A percentile compares a stretch with the other conserved stretches of the same genome.
Conservation (phyloP, 2,888 invertebrate species). For the Dorcus parallelipipedus region DNA sequence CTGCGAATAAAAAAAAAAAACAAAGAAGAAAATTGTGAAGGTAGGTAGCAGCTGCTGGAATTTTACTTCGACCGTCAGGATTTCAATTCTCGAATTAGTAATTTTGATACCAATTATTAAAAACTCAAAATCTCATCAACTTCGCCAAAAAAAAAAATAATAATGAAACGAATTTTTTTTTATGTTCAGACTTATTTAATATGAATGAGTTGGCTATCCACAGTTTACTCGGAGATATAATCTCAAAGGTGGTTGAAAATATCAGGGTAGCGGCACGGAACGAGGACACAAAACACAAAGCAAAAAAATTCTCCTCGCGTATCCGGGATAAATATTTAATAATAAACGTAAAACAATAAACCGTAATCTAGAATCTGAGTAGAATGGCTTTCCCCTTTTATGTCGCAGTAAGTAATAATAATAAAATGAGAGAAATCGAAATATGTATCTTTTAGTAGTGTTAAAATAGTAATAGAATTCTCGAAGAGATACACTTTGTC, state of each 20-base stretch:
- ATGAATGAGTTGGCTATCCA: not conserved
- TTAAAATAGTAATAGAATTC: no score
- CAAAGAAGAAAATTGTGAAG: constrained; percentile 2
- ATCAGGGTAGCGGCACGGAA: not conserved
- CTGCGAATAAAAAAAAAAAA: constrained; percentile 14
- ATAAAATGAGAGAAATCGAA: constrained; percentile 6
- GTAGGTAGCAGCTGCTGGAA: constrained; percentile 3
- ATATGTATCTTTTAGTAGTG: constrained; percentile 1
- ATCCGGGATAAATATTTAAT: not conserved
- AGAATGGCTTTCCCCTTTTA: not conserved
- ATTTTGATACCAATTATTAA: not conserved
- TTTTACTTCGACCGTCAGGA: constrained; percentile 4
- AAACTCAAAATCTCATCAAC: not conserved
- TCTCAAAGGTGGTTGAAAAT: not conserved
- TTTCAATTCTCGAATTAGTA: constrained; percentile 1
- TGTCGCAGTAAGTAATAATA: constrained; percentile 11
- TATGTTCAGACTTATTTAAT: not conserved
- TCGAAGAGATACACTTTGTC: no score
- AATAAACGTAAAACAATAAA: not conserved
- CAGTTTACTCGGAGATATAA: not conserved
- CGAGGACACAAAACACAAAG: not conserved
- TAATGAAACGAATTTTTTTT: no score
- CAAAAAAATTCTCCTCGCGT: not conserved
- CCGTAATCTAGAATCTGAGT: constrained; percentile 1
- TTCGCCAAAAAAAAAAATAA: not conserved